Evolutionary conservation across 2,797 vertebrate species (phyloP).

Genomic region (Fringilla coelebs): DNA sequence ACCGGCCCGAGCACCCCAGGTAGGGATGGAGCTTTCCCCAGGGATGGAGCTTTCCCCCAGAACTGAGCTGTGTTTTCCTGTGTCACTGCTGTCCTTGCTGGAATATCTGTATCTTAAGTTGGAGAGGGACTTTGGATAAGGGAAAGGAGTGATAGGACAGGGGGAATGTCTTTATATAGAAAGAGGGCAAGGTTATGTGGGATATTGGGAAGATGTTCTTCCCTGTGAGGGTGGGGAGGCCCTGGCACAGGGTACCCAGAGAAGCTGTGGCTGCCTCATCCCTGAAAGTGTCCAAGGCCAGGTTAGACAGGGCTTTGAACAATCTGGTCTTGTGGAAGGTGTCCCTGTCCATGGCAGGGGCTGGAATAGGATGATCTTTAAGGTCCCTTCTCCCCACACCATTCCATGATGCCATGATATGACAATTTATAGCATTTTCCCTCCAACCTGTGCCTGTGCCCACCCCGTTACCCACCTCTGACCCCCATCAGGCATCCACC

Average conservation of each 20-base stretch:
- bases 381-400: neutral
- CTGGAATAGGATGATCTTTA: neutral
- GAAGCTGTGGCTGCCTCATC: neutral
- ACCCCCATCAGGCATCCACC: neutral
- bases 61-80: fast-evolving
- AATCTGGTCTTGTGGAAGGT: fast-evolving
- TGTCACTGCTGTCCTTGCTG: neutral
- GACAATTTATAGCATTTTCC: fast-evolving
- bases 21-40: constrained; percentile 48
- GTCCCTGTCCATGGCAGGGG: neutral
- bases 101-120: fast-evolving
- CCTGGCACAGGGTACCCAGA: neutral
- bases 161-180: neutral
- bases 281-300: neutral
- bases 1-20: constrained; percentile 86
- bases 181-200: neutral
- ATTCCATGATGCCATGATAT: fast-evolving
- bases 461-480: fast-evolving
- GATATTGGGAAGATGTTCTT: neutral
- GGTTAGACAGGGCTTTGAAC: fast-evolving
- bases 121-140: neutral
- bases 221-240: neutral
- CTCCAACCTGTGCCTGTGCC: fast-evolving
- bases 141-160: too few relatives aligned
- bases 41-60: neutral